phyloP scores from a whole-genome alignment of 2,113 vertebrate species.

The Dromaius novaehollandiae region DNA sequence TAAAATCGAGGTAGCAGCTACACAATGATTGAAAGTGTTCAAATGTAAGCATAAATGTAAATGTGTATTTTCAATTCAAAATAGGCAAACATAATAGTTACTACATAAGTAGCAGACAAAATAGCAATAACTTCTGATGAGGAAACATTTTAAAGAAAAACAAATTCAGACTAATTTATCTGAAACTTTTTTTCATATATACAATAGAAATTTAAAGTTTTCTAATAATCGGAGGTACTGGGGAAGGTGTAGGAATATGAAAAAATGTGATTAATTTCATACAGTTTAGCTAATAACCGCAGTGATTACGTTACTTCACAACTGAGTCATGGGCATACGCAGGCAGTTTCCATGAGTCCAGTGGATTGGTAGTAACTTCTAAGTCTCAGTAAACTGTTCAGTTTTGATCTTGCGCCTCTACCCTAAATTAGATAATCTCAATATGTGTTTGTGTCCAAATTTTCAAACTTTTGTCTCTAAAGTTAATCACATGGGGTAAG shows the following conservation, averaged over 20 bases:
- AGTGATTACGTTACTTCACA: not conserved
- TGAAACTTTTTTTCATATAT: not conserved
- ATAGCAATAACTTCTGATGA: not conserved
- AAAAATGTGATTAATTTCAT: not conserved
- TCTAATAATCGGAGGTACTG: not conserved
- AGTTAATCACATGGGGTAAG: not conserved
- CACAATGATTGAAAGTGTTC: not conserved
- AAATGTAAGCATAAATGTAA: not conserved
- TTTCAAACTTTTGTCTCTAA: not conserved
- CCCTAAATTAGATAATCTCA: not conserved
- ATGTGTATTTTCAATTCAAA: not conserved
- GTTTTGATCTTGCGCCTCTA: not conserved
- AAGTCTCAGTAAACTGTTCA: not conserved
- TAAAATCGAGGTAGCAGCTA: not conserved
- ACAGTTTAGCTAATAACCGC: not conserved
- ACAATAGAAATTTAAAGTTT: not conserved
- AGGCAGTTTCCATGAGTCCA: not conserved
- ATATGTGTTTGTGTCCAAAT: not conserved
- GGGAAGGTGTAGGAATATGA: not conserved
- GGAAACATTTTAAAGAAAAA: not conserved
- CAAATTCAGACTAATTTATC: not conserved
- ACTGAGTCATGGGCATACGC: not conserved
- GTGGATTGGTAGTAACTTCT: not conserved
- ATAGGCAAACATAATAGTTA: not conserved
- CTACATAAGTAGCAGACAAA: not conserved